A percentile compares a stretch with the other conserved stretches of the same genome.
These are phyloP conservation scores for Glaucidium brasilianum DNA, from an alignment of 2,113 vertebrate species.

Conservation along the genomic window DNA sequence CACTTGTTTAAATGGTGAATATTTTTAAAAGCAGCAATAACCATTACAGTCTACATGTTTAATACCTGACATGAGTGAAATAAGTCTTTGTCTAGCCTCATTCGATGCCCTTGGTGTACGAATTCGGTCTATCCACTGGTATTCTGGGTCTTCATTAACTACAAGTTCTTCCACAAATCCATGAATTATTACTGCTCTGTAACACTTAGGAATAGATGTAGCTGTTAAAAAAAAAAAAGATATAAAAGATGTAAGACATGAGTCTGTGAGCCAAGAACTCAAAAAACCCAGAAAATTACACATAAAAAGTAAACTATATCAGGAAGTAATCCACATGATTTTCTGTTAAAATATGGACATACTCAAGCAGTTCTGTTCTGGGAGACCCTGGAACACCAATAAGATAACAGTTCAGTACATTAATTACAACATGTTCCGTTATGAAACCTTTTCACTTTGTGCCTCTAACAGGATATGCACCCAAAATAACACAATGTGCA, in stretches of 20 bases:
- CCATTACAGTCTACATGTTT: background rate
- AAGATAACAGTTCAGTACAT: background rate
- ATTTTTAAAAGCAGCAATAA: background rate
- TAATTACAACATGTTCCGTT: background rate
- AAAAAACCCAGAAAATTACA: background rate
- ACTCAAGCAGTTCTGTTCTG: background rate
- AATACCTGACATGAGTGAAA: conserved; percentile 97
- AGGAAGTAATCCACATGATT: background rate
- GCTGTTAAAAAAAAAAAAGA: conserved; percentile 72
- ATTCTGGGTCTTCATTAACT: conserved; percentile 98
- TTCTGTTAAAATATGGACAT: background rate
- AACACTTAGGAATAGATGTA: conserved; percentile 91
- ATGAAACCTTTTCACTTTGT: background rate
- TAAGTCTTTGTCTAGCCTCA: conserved; percentile 94
- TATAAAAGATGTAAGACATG: background rate
- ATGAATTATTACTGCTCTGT: conserved; percentile 89
- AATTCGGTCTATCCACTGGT: conserved; percentile 98
- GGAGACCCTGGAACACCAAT: background rate
- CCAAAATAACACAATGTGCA: fast-evolving
- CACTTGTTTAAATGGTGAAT: background rate
- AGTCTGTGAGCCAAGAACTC: background rate
- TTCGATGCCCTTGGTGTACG: conserved; percentile 96
- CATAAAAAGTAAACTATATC: fast-evolving
- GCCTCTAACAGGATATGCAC: background rate
- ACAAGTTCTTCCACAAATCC: conserved; percentile 98